Evolutionary conservation across 2,113 vertebrate genomes (phyloP), one percentile per base, ranked within the genome.

Genomic region (Gambusia holbrooki): DNA sequence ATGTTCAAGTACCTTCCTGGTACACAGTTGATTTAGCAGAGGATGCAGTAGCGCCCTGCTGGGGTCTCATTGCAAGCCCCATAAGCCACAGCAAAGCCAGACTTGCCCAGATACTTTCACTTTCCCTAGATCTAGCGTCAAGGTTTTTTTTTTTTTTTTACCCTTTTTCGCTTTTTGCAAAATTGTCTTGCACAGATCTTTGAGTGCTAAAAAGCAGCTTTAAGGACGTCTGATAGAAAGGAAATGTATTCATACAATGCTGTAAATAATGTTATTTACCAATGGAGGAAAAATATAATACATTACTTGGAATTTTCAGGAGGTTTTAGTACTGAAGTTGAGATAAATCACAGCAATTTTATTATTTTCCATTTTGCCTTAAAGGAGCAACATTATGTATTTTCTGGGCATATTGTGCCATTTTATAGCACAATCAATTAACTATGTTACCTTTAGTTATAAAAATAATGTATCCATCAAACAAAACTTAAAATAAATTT

Each of bases 11-110:
- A 81, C 80, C 66, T 84, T 9, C 76, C 75, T 68, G 67, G 65
- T 76, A 32, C 78, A 85, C 82, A 84, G 77, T 78, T 63, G 76
- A 87, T 75, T 89, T 85, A 90, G 85, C 84, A 76, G 80, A 88
- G 82, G 80, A 85, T 75, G 83, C 77, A 80, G 79, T 33, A 51
- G 45, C 71, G 78, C 83, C 70, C 80, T 87, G 81, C 80, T 79
- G 81, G 82, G 81, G 78, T 84, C 85, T 91, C 76, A 85, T 87
- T 90, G 76, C 69, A 74, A 70, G 77, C 77, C 64, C 6, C 63
- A 62, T 69, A 80, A 87, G 51, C 77, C 64, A 82, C 79, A 80
- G 66, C 58, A 27, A 77, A 73, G 78, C 74, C 69, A 65, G 68
- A 70, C 81, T 73, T n/a, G 25, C 73, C 82, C 68, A 69, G 72